A percentile compares a stretch with the other conserved stretches of the same genome.
Evolutionary conservation across 1,140 invertebrate genomes (phyloP).

Genomic region (Eciton burchellii): DNA sequence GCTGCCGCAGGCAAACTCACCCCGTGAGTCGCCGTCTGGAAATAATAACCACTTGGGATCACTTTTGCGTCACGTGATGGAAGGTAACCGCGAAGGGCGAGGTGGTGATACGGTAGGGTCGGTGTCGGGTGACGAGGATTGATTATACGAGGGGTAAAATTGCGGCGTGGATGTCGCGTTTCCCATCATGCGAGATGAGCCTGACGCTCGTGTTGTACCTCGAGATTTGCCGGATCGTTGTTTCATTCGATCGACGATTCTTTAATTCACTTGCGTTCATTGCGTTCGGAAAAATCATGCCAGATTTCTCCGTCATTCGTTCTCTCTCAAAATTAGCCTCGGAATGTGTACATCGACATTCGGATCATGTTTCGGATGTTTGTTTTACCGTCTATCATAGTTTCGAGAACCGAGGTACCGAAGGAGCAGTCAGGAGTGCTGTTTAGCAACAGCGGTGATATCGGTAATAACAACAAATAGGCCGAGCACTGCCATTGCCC

Average conservation of each 20-base stretch:
- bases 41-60: constrained; percentile 59
- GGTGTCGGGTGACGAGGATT: constrained; percentile 74
- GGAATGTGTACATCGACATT: too few relatives aligned
- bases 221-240: constrained; percentile 1
- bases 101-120: constrained; percentile 52
- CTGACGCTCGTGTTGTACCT: not conserved
- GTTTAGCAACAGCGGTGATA: too few relatives aligned
- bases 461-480: too few relatives aligned
- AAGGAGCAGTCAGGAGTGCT: too few relatives aligned
- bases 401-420: too few relatives aligned
- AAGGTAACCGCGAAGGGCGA: constrained; percentile 14
- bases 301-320: too few relatives aligned
- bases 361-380: too few relatives aligned
- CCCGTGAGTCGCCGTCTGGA: constrained; percentile 83
- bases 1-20: constrained; percentile 83
- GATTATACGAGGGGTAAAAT: constrained; percentile 71
- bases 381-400: too few relatives aligned
- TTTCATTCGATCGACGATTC: not conserved
- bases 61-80: constrained; percentile 29
- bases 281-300: not conserved
- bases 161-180: constrained; percentile 58
- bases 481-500: too few relatives aligned
- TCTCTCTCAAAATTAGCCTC: too few relatives aligned
- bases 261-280: too few relatives aligned
- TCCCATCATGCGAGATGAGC: constrained; percentile 31